A percentile compares a stretch with the other conserved stretches of the same genome.
These are phyloP conservation scores for Steatornis caripensis DNA, from an alignment of 2,113 vertebrate species.

Conservation along the genomic window DNA sequence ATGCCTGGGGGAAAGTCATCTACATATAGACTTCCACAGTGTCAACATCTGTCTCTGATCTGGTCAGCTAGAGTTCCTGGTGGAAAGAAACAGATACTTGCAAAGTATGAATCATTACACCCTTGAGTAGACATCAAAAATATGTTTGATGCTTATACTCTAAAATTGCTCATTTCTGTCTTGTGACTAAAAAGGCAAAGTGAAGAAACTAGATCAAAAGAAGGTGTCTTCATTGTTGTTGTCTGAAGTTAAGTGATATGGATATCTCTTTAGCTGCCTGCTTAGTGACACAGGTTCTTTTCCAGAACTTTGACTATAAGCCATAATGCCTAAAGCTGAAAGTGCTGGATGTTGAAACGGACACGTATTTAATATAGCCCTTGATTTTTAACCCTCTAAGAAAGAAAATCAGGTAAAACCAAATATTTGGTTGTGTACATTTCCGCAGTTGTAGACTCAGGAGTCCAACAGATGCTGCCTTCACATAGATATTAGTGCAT, in stretches of 20 bases:
- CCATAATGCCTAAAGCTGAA: neutral
- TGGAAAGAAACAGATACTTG: neutral
- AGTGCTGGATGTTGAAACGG: neutral
- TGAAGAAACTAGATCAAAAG: neutral
- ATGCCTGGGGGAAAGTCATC: neutral
- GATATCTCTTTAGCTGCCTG: neutral
- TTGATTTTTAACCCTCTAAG: neutral
- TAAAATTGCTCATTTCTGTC: neutral
- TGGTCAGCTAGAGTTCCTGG: neutral
- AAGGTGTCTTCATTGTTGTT: neutral
- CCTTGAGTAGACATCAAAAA: neutral
- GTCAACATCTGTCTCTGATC: neutral
- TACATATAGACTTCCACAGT: neutral
- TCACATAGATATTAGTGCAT: neutral
- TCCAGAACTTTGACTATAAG: neutral
- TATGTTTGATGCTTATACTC: neutral
- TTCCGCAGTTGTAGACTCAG: neutral
- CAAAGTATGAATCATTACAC: neutral
- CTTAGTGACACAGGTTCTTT: neutral
- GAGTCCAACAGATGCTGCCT: neutral
- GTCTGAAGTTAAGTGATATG: neutral
- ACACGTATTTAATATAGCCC: neutral
- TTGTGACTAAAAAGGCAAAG: neutral
- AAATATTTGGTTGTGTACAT: fast-evolving
- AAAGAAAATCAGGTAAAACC: neutral